Base-by-base conservation (phyloP, 1,140 invertebrate species). In the Lordiphosa collinella region DNA sequence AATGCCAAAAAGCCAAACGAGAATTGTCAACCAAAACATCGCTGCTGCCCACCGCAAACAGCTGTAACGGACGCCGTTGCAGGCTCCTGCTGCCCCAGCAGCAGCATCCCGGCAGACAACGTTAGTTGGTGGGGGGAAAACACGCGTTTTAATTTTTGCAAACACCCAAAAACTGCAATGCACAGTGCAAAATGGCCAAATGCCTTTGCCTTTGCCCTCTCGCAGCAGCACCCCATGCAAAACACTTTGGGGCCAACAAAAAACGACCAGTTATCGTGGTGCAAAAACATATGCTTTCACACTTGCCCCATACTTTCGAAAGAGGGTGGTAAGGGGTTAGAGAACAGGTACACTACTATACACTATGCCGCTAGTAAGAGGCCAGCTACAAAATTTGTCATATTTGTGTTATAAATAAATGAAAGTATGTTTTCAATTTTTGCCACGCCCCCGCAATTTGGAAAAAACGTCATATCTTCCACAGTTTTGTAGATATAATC, bases 201-300 rank as follows among this genome's bases (percentile, higher is more conserved):
- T 14, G 4, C n/a, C 14, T n/a, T n/a, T 14, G n/a, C 22, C 31
- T 16, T 16, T 16, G 14, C 18, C 18, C 18, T 22, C 22, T 44
- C 38, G 9, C n/a, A n/a, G n/a, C n/a, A n/a, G n/a, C 14, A 22
- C 7, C 9, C 14, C 47, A 12, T 6, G 10, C 11, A 34, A 35
- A 38, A 22, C 35, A 35, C 50, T 8, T 48, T 50, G 41, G 29
- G 32, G 35, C 52, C 37, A 37, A 49, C 4, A 22, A 22, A 22
- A 41, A 29, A 44, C 52, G 57, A 54, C 50, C 32, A 54, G 69
- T 68, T 75, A 58, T 52, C 67, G 62, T 84, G 76, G 66, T 67
- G 53, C 71, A 75, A 82, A 82, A 82, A 82, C 76, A 82, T 84
- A 84, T 82, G 76, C 76, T 82, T 82, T 82, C 76, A 76, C 78